Conservation (phyloP, 2,113 vertebrate species). For the Gallinago jamesoni region DNA sequence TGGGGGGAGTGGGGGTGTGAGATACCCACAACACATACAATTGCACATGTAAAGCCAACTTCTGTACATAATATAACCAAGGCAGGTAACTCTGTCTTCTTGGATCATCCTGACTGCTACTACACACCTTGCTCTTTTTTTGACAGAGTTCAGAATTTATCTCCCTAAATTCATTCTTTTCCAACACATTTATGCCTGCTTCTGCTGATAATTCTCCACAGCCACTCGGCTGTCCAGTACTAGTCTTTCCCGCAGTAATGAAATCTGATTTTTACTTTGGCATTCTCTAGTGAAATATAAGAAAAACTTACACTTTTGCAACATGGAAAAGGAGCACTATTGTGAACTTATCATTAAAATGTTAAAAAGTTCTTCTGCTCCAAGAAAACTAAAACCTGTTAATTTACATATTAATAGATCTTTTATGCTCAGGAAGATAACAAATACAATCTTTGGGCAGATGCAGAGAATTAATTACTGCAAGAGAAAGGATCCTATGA, state of each 20-base stretch:
- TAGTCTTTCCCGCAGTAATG: not conserved
- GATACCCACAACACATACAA: not conserved
- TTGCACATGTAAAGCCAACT: not conserved
- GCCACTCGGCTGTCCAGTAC: not conserved
- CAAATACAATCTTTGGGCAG: slow-evolving; percentile 3
- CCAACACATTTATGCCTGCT: not conserved
- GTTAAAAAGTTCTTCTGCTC: not conserved
- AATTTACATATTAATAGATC: slow-evolving; percentile 38
- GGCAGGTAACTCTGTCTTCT: not conserved
- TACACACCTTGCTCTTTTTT: not conserved
- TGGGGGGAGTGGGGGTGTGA: not conserved
- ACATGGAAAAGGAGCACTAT: not conserved
- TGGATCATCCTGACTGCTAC: not conserved
- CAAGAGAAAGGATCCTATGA: not conserved
- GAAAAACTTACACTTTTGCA: not conserved
- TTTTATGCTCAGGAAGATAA: not conserved
- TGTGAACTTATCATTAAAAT: slow-evolving; percentile 14
- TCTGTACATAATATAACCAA: not conserved
- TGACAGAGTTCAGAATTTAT: not conserved
- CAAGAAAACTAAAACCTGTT: not conserved
- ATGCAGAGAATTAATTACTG: slow-evolving; percentile 53
- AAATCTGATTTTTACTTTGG: not conserved
- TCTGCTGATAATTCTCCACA: not conserved
- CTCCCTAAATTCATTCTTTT: not conserved
- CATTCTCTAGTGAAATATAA: not conserved